Conservation (phyloP, 2,888 invertebrate species). For the Odontocolon sp. region DNA sequence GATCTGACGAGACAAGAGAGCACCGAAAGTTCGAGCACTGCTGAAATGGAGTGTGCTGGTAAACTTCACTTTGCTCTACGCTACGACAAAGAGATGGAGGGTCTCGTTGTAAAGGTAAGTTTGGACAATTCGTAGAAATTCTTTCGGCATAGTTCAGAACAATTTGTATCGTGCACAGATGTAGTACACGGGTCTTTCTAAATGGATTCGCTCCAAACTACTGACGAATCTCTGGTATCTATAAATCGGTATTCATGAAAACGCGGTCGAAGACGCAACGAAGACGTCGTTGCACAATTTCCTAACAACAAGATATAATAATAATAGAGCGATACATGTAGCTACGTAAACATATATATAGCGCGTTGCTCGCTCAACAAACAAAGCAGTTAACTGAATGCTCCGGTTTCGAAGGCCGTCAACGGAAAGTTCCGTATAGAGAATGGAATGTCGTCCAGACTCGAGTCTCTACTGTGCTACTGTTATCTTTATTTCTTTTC, state of each 20-base stretch:
- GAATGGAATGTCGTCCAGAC: neutral
- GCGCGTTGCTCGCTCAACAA: no score
- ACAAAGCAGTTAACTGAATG: neutral
- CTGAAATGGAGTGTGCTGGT: slow-evolving; percentile 89
- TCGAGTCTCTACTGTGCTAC: neutral
- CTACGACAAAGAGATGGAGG: slow-evolving; percentile 91
- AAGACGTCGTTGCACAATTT: no score
- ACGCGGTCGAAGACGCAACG: no score
- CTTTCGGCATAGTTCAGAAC: neutral
- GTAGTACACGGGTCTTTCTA: neutral
- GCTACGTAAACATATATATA: neutral
- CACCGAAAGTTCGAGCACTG: slow-evolving; percentile 85
- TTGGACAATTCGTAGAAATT: slow-evolving; percentile 26
- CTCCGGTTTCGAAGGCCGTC: neutral
- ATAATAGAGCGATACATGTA: no score
- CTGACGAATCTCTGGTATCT: no score
- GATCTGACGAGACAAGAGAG: slow-evolving; percentile 89
- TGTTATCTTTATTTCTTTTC: neutral
- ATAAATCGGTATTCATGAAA: no score
- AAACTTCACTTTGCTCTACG: slow-evolving; percentile 91
- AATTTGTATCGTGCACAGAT: neutral
- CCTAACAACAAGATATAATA: no score
- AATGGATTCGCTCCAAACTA: neutral
- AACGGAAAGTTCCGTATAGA: neutral
- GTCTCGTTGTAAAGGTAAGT: slow-evolving; percentile 89